Base-by-base conservation (phyloP, 2,888 invertebrate species). In the Agriopis marginaria region DNA sequence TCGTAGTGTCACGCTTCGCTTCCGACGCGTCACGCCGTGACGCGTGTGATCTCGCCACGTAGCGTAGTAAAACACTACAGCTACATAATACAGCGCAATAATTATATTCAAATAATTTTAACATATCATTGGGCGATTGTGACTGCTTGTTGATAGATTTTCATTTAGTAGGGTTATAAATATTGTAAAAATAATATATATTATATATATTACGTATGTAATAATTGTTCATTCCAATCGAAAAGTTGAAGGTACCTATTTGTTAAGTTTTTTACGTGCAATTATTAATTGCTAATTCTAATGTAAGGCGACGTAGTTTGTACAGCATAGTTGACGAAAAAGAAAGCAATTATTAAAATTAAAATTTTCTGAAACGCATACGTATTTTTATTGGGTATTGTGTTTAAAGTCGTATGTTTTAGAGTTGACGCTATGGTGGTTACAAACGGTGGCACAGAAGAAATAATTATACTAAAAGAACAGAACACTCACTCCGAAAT, bases 51-150 rank as follows among this genome's bases (percentile, higher is more conserved):
- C 74, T 68, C 79, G 70, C 72, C 69, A 58, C 50, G 66, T 72
- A 74, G 77, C 63, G 63, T 71, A 69, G 69, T 65, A 60, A 47
- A 49, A 69, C 62, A 49, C 73, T 72, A 66, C 77, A 73, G 68
- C 77, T 67, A 75, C 72, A 68, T 72, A 60, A 85, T 90, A 90
- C 89, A 89, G 86, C 88, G 93, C 94, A 93, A 93, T 94, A 94
- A 93, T 80, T 11, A 85, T 84, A 84, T 83, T 79, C 80, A 85
- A 91, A 90, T 91, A 92, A 92, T 92, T 93, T 92, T 91, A 93
- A 94, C 94, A 94, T 94, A 94, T 94, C 94, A 94, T 93, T 93
- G 94, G 86, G 94, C 94, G 94, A 94, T 94, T 94, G 94, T 94
- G 94, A 94, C 92, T 91, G 94, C 94, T 94, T 94, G 90, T 93